Conservation (phyloP, 2,113 vertebrate species). For the Rhea americana region DNA sequence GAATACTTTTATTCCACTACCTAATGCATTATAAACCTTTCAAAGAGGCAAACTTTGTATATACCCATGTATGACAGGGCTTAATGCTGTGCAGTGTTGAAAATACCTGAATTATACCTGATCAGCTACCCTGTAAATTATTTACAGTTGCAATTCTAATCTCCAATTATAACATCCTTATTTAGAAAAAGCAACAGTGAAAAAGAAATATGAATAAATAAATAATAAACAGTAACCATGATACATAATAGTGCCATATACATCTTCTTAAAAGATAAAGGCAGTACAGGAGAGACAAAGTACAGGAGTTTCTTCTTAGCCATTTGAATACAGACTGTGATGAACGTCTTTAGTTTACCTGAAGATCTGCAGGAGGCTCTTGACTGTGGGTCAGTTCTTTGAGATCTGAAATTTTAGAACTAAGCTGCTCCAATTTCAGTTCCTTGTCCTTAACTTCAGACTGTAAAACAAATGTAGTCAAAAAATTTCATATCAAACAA, state of each 20-base stretch:
- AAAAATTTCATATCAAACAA: neutral
- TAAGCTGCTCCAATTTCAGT: constrained; percentile 82
- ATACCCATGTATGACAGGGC: fast-evolving
- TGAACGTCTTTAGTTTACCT: constrained; percentile 76
- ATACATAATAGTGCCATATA: neutral
- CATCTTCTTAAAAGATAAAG: neutral
- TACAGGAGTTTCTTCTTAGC: neutral
- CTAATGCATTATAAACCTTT: neutral
- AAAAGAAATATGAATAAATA: neutral
- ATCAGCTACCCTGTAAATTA: neutral
- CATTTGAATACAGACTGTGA: neutral
- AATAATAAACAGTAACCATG: neutral
- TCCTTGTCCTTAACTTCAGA: constrained; percentile 85
- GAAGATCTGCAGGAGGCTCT: constrained; percentile 88
- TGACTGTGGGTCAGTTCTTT: constrained; percentile 83
- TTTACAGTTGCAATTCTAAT: neutral
- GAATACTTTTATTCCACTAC: neutral
- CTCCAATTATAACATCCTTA: neutral
- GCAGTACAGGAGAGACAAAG: neutral
- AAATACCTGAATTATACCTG: neutral
- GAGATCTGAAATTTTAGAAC: constrained; percentile 85
- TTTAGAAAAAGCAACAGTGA: neutral
- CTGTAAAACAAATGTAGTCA: constrained; percentile 72
- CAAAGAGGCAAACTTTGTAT: neutral
- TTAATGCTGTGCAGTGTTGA: neutral